These are phyloP conservation scores for Oryzias javanicus DNA, from an alignment of 2,113 vertebrate genomes.

Conservation along the genomic window DNA sequence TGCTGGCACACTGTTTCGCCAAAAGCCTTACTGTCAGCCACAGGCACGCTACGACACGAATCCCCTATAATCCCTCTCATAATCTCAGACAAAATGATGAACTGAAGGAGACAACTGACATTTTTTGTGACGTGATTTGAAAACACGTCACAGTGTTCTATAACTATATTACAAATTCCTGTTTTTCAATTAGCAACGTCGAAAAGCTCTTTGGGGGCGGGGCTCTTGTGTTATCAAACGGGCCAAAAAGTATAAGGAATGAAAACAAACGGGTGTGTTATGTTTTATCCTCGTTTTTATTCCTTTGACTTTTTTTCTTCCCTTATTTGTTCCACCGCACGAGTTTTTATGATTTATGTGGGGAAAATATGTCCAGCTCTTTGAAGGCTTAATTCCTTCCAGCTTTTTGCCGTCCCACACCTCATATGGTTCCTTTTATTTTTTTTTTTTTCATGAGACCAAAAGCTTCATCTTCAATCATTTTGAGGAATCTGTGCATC, in stretches of 20 bases:
- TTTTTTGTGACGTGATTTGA: slow-evolving; percentile 32
- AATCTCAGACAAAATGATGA: slow-evolving; percentile 52
- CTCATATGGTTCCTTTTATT: slow-evolving; percentile 65
- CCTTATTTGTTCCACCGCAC: slow-evolving; percentile 51
- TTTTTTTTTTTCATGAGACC: slow-evolving; percentile 13
- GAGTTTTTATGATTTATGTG: slow-evolving; percentile 19
- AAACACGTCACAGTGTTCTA: slow-evolving; percentile 29
- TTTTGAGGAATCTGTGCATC: slow-evolving; percentile 9
- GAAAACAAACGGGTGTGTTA: not conserved
- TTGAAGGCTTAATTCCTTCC: slow-evolving; percentile 65
- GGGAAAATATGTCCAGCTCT: slow-evolving; percentile 46
- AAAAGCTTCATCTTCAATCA: slow-evolving; percentile 4
- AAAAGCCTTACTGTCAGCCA: slow-evolving; percentile 60
- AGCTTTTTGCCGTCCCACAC: slow-evolving; percentile 33
- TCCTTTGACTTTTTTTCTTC: slow-evolving; percentile 28
- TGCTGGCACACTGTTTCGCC: slow-evolving; percentile 46
- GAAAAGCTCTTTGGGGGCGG: no score
- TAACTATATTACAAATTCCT: slow-evolving; percentile 21
- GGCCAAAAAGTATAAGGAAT: slow-evolving; percentile 6
- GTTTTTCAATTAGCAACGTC: slow-evolving; percentile 2
- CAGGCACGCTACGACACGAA: slow-evolving; percentile 49
- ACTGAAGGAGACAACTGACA: slow-evolving; percentile 46
- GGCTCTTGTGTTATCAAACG: not conserved
- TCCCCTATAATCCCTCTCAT: slow-evolving; percentile 51
- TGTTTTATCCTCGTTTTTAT: slow-evolving; percentile 4